These are phyloP conservation scores for Enoplosus armatus DNA, from an alignment of 2,797 vertebrate species.

Conservation along the genomic window DNA sequence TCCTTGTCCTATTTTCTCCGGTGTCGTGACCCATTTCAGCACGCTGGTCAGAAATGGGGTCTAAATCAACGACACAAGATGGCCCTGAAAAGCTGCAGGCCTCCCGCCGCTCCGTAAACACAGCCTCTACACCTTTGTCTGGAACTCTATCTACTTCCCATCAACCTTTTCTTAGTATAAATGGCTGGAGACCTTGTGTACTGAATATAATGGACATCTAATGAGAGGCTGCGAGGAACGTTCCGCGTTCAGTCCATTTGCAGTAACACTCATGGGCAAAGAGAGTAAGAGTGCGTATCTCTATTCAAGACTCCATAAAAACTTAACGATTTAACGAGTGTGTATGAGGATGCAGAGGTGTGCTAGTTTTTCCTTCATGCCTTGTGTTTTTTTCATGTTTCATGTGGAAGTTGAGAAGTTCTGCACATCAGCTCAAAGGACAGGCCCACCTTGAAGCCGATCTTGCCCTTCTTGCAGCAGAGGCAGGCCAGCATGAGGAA, in stretches of 20 bases:
- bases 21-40: slow-evolving; percentile 54
- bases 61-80: neutral
- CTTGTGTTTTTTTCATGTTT: neutral
- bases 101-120: slow-evolving; percentile 5
- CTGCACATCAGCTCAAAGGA: too few species aligned
- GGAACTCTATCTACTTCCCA: slow-evolving; percentile 1
- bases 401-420: neutral
- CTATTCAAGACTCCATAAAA: neutral
- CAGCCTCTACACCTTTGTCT: slow-evolving; percentile 11
- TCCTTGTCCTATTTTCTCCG: slow-evolving; percentile 45
- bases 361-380: neutral
- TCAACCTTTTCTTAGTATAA: neutral
- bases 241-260: slow-evolving; percentile 14
- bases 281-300: neutral
- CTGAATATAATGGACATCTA: neutral
- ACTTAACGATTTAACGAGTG: neutral
- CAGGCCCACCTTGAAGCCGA: slow-evolving; percentile 92
- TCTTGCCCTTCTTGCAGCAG: slow-evolving; percentile 94
- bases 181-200: neutral
- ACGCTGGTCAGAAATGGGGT: slow-evolving; percentile 18
- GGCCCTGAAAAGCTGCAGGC: slow-evolving; percentile 34
- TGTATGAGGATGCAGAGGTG: neutral
- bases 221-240: neutral
- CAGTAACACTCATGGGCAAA: neutral
- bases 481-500: slow-evolving; percentile 95